Percentiles rank a stretch among this genome's conserved stretches.
Evolutionary conservation across 2,888 invertebrate species (phyloP).

Genomic region (Silvanus unidentatus): DNA sequence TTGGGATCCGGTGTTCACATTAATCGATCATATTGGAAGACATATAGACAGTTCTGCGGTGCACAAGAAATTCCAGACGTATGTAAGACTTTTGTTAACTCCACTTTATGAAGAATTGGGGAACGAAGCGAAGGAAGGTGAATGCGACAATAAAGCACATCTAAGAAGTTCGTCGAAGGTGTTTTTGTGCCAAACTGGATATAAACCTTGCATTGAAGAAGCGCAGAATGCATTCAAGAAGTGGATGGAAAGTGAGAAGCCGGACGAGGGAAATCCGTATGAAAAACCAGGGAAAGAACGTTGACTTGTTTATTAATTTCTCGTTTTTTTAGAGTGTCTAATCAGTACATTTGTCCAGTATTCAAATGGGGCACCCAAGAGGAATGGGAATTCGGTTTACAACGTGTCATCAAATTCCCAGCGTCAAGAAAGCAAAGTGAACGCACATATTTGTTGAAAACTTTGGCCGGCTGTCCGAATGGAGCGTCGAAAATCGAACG

Average conservation of each 20-base stretch:
- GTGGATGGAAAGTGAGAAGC: conserved; percentile 70
- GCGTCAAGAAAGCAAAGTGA: conserved; percentile 65
- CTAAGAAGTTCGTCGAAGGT: conserved; percentile 62
- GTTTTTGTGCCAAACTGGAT: conserved; percentile 70
- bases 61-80: conserved; percentile 69
- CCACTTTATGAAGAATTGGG: conserved; percentile 68
- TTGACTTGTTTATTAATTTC: not conserved
- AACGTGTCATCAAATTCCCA: conserved; percentile 71
- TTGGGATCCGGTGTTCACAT: conserved; percentile 78
- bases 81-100: conserved; percentile 61
- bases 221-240: conserved; percentile 65
- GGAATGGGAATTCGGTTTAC: conserved; percentile 78
- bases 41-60: conserved; percentile 63
- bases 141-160: conserved; percentile 63
- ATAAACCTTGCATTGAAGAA: conserved; percentile 69
- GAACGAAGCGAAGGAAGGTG: conserved; percentile 49
- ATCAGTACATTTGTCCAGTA: conserved; percentile 72
- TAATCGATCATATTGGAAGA: conserved; percentile 73
- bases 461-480: conserved; percentile 72
- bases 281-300: conserved; percentile 44
- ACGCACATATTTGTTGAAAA: conserved; percentile 70
- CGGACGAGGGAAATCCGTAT: conserved; percentile 78
- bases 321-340: conserved; percentile 56
- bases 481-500: conserved; percentile 62
- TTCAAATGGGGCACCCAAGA: conserved; percentile 75